phyloP scores from a whole-genome alignment of 1,140 invertebrate species.

The Melanaphis sacchari region DNA sequence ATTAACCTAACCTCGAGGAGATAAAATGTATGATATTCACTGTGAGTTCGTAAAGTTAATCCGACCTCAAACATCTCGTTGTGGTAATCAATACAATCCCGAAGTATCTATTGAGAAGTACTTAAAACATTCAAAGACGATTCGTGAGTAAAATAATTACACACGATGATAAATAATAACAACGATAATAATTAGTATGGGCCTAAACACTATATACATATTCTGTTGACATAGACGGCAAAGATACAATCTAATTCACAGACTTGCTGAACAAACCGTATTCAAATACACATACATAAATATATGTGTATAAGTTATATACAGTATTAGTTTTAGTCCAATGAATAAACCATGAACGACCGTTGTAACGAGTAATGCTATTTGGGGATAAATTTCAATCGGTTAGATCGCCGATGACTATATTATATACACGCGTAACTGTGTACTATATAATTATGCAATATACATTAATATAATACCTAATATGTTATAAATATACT shows the following conservation, averaged over 20 bases:
- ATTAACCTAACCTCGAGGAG: neutral
- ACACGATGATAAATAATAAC: neutral
- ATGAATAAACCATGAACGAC: conserved; percentile 17
- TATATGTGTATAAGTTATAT: neutral
- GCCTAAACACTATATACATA: neutral
- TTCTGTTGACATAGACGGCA: neutral
- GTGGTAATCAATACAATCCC: neutral
- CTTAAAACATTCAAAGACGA: neutral
- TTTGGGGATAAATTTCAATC: neutral
- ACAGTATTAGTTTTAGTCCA: neutral
- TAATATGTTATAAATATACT: neutral
- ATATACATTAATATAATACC: too few species aligned
- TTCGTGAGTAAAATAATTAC: neutral
- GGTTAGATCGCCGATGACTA: neutral
- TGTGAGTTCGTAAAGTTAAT: neutral
- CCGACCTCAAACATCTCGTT: neutral
- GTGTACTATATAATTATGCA: too few species aligned
- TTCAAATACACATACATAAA: neutral
- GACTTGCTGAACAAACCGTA: conserved; percentile 9
- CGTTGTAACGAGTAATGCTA: neutral
- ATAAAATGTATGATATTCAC: neutral
- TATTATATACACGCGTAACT: too few species aligned
- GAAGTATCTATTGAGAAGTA: neutral
- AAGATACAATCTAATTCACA: neutral
- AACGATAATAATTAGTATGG: neutral